Evolutionary conservation across 2,797 vertebrate species (phyloP), one percentile per base, ranked within the genome.

Genomic region (Adrianichthys oophorus): DNA sequence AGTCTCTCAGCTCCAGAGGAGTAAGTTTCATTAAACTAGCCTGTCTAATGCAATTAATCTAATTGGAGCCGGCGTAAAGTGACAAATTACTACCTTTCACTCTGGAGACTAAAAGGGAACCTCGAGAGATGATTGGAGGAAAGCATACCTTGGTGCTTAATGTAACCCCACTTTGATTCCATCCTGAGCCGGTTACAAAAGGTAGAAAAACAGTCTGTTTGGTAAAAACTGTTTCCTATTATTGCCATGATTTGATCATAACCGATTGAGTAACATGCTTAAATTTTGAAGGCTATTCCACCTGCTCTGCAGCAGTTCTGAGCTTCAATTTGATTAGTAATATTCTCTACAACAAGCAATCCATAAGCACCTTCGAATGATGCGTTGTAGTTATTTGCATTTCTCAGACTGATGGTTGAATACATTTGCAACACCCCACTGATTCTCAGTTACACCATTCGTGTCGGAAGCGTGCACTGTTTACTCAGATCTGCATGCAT

Each of bases 11-110:
- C 88, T 92, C 78, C 81, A 68, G 69, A 70, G 79, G 83, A 73
- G 70, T 13, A 76, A 85, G 78, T 70, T 79, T 75, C 81, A 67
- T 82, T 85, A 85, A 86, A 89, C 83, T 80, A 86, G 82, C 86
- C 84, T 85, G 81, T 88, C 82, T 91, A 87, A 89, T 90, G 86
- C 83, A 90, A 89, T 88, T 90, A 89, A 90, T 89, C 82, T 85
- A 91, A 90, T 88, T 87, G 87, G 83, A 81, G 79, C 79, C 52
- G 71, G 83, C 77, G 54, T 86, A 92, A 88, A 90, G 94, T 95
- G 93, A 95, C 94, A 96, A 94, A 96, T 96, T 94, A 93, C 93
- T 91, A 94, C 92, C 90, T 93, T 94, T 94, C 93, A 95, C 93
- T 93, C 85, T n/a, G 24, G 85, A 84, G 90, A 91, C 77, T 73